Evolutionary conservation across 2,888 invertebrate genomes (phyloP).

Genomic region (Thecocarcelia acutangulata): DNA sequence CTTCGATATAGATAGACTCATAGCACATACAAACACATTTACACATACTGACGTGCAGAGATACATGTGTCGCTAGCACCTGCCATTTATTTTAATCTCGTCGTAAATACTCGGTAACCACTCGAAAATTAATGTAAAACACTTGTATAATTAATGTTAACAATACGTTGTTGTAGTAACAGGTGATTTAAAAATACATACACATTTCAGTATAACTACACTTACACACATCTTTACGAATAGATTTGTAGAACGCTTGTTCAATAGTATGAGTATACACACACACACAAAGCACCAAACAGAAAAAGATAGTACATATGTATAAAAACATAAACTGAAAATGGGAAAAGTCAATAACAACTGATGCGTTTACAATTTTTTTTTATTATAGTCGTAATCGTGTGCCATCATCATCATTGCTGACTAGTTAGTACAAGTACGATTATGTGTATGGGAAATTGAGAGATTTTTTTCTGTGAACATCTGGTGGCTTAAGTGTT

Average conservation of each 20-base stretch:
- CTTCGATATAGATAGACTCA: neutral
- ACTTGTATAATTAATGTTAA: conserved; percentile 76
- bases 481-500: conserved; percentile 65
- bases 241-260: too few species aligned
- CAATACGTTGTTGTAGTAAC: conserved; percentile 51
- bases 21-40: neutral
- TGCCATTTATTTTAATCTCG: conserved; percentile 60
- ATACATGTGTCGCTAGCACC: conserved; percentile 48
- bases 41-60: neutral
- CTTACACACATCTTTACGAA: neutral
- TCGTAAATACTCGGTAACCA: conserved; percentile 65
- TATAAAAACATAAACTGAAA: conserved; percentile 39
- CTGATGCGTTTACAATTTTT: conserved; percentile 23
- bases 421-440: neutral
- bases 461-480: conserved; percentile 18
- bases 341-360: conserved; percentile 48
- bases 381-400: too few species aligned
- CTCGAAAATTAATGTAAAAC: conserved; percentile 71
- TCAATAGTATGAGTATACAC: neutral
- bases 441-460: neutral
- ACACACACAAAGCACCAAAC: too few species aligned
- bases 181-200: conserved; percentile 9
- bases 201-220: neutral
- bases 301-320: conserved; percentile 67
- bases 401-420: conserved; percentile 21